Base-by-base conservation (phyloP, 1,140 invertebrate species). In the Tachypleus tridentatus region DNA sequence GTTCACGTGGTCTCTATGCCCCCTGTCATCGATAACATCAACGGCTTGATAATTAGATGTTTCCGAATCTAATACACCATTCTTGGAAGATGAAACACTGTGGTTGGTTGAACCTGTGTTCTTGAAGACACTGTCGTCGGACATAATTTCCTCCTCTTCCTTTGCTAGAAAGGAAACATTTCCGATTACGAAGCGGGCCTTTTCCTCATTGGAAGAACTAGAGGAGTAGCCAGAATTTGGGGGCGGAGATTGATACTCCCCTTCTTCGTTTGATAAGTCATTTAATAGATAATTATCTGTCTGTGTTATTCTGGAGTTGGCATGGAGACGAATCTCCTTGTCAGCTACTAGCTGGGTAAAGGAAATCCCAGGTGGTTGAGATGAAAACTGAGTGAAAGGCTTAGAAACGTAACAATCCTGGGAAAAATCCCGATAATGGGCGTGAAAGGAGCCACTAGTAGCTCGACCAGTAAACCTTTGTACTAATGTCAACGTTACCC, bases 161-260 rank as follows among this genome's bases (percentile, higher is more conserved):
- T 57, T 47, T 3, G 51, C 8, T 51, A 49, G 47, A 9, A 29
- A 49, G 5, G 59, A 51, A 58, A 51, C 51, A 9, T 58, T 51
- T 47, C 69, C 66, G 5, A 67, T 61, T 4, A 67, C 51, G 49
- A 67, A 68, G 6, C 63, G 51, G 50, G 68, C 64, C 50, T 58
- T 63, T n/a, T 70, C 69, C 58, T 70, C 69, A 50, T 60, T 61
- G 4, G 65, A 67, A 11, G 69, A 70, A 53, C 61, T 62, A 5
- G 69, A 65, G n/a, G 63, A 65, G 57, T 67, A 70, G 9, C 69
- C 69, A 4, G 69, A 70, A 51, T 67, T 67, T 2, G 66, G 66
- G 8, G 66, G 66, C 3, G 66, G 66, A 54, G 66, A 67, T 47
- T 63, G 29, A 29, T 29, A 29, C 29, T 29, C 29, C 29, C 29